Percentiles rank a stretch among this genome's conserved stretches.
These are phyloP conservation scores for Sinopyrophorus schimmeli DNA, from an alignment of 2,888 invertebrate species.

Conservation along the genomic window DNA sequence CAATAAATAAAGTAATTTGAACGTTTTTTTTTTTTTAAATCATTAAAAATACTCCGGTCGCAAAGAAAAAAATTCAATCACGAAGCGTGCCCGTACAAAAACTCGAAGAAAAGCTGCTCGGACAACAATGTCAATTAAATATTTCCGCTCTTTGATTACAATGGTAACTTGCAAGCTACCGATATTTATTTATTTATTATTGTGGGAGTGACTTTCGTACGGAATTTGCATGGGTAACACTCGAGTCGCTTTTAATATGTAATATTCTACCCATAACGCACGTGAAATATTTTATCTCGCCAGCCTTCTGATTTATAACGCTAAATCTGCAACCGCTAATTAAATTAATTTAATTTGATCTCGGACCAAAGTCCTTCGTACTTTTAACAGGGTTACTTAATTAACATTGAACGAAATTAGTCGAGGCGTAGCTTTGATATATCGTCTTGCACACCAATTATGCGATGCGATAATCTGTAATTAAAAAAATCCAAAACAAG, in stretches of 20 bases:
- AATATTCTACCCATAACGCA: conserved; percentile 23
- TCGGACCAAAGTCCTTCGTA: conserved; percentile 5
- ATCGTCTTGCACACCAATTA: no score
- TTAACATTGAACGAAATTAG: not conserved
- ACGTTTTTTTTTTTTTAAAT: no score
- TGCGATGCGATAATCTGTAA: no score
- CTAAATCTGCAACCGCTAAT: conserved; percentile 12
- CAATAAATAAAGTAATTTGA: no score
- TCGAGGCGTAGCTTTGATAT: no score
- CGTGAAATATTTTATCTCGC: conserved; percentile 18
- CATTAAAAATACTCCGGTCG: no score
- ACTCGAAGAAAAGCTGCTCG: conserved; percentile 11
- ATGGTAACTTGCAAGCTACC: conserved; percentile 21
- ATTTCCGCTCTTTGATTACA: conserved; percentile 33
- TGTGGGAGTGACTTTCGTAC: conserved; percentile 25
- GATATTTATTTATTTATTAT: conserved; percentile 30
- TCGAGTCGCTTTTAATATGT: no score
- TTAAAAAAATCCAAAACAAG: no score
- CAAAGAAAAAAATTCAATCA: no score
- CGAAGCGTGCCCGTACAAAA: no score
- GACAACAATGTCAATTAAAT: conserved; percentile 30
- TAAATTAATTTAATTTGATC: conserved; percentile 14
- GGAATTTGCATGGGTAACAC: conserved; percentile 30
- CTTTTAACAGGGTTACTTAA: conserved; percentile 12
- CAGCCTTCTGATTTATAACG: conserved; percentile 13